These are phyloP conservation scores for Batillaria attramentaria DNA, from an alignment of 1,140 invertebrate species.

Conservation along the genomic window DNA sequence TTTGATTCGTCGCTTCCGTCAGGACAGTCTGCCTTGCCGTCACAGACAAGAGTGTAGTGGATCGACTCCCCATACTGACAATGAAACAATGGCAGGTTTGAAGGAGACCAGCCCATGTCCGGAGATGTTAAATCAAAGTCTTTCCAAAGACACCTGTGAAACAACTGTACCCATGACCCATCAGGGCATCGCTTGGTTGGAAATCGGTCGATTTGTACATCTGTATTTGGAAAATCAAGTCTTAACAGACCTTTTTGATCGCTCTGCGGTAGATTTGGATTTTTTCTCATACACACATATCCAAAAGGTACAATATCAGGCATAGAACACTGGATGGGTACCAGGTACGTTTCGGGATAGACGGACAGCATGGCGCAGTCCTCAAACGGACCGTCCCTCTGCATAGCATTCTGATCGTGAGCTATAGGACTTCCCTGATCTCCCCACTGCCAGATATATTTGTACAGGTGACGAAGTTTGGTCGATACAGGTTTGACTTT, in stretches of 20 bases:
- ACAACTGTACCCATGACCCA: conserved; percentile 16
- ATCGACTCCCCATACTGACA: conserved; percentile 1
- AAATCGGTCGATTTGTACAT: not conserved
- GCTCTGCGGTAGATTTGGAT: not conserved
- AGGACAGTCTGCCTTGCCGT: conserved; percentile 29
- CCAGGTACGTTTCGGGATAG: not conserved
- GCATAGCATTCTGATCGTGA: not conserved
- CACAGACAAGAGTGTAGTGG: conserved; percentile 33
- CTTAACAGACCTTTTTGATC: too few species aligned
- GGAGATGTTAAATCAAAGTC: not conserved
- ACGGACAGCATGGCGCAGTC: conserved; percentile 15
- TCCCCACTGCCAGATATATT: conserved; percentile 22
- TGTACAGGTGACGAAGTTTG: not conserved
- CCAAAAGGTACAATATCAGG: not conserved
- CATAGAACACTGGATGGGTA: not conserved
- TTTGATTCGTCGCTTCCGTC: conserved; percentile 30
- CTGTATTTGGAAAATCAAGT: not conserved
- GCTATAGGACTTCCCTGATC: not conserved
- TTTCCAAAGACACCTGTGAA: conserved; percentile 7
- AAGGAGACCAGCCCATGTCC: not conserved
- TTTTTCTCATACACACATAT: conserved; percentile 21
- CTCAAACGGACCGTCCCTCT: not conserved
- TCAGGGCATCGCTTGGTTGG: conserved; percentile 9
- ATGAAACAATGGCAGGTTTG: conserved; percentile 3
- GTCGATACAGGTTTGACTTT: not conserved